Percentiles rank a stretch among this genome's conserved stretches.
Conservation (phyloP, 1,140 invertebrate species). For the Euwallacea fornicatus region DNA sequence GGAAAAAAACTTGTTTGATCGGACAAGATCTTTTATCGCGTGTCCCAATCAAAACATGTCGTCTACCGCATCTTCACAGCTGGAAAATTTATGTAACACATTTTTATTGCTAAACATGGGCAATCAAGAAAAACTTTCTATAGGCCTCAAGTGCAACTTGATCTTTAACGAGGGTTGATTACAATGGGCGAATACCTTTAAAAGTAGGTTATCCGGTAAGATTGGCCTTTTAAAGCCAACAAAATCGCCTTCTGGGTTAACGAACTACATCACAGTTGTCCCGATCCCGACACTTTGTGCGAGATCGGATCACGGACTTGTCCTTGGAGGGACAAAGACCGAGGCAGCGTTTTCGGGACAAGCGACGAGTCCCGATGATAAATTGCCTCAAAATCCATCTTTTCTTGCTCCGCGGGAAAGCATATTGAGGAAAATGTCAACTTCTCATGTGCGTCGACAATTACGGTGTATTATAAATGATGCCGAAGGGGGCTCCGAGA, state of each 20-base stretch:
- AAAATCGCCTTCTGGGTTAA: conserved; percentile 11
- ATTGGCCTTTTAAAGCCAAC: too few relatives aligned
- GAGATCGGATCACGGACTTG: conserved; percentile 13
- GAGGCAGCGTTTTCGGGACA: conserved; percentile 28
- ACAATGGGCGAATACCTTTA: too few relatives aligned
- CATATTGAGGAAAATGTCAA: conserved; percentile 38
- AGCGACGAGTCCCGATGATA: conserved; percentile 28
- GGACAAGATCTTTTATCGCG: too few relatives aligned
- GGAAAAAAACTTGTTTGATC: too few relatives aligned
- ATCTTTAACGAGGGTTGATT: too few relatives aligned
- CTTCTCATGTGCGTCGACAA: conserved; percentile 37
- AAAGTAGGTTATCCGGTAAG: too few relatives aligned
- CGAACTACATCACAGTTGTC: conserved; percentile 18
- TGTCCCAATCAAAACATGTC: too few relatives aligned
- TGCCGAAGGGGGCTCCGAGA: conserved; percentile 5
- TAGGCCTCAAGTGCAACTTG: too few relatives aligned
- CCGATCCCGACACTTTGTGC: conserved; percentile 18
- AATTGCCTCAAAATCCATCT: conserved; percentile 34
- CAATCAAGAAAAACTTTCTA: too few relatives aligned
- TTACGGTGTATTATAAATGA: conserved; percentile 36
- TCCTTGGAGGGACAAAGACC: conserved; percentile 31
- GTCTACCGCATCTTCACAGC: too few relatives aligned
- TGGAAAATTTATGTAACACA: too few relatives aligned
- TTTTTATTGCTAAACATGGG: too few relatives aligned
- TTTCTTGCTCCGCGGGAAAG: conserved; percentile 30